Conservation (phyloP, 2,113 vertebrate genomes). For the Larimichthys polyactis region DNA sequence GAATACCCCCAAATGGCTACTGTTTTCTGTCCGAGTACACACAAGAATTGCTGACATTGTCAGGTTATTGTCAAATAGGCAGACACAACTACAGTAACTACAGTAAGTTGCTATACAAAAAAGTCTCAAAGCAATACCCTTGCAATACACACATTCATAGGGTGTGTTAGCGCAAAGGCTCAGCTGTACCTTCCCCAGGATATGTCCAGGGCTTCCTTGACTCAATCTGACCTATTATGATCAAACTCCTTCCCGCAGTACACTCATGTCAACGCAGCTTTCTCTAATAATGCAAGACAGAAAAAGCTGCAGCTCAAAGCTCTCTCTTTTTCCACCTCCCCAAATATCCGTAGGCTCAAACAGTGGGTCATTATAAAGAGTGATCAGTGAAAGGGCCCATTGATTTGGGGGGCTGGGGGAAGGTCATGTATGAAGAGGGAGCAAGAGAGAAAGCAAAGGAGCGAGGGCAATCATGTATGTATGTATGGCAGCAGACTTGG, state of each 20-base stretch:
- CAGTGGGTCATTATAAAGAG: slow-evolving; percentile 75
- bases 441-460: slow-evolving; percentile 27
- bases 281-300: slow-evolving; percentile 68
- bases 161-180: slow-evolving; percentile 7
- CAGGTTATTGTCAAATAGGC: too few species aligned
- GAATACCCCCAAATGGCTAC: background rate
- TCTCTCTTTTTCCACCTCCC: slow-evolving; percentile 66
- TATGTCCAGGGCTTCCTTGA: slow-evolving; percentile 45
- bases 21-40: too few species aligned
- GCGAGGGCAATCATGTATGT: slow-evolving; percentile 38
- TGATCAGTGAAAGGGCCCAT: slow-evolving; percentile 81
- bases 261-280: slow-evolving; percentile 49
- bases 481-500: slow-evolving; percentile 46
- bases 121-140: background rate
- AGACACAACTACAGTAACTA: too few species aligned
- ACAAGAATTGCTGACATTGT: too few species aligned
- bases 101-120: background rate
- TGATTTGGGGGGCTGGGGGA: slow-evolving; percentile 68
- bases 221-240: slow-evolving; percentile 44
- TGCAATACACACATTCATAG: background rate
- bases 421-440: slow-evolving; percentile 67
- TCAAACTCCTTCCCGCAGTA: slow-evolving; percentile 50
- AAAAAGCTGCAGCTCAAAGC: slow-evolving; percentile 60
- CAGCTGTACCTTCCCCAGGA: slow-evolving; percentile 45
- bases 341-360: slow-evolving; percentile 64